Base-by-base conservation (phyloP, 2,888 invertebrate genomes). In the Lithosia quadra region DNA sequence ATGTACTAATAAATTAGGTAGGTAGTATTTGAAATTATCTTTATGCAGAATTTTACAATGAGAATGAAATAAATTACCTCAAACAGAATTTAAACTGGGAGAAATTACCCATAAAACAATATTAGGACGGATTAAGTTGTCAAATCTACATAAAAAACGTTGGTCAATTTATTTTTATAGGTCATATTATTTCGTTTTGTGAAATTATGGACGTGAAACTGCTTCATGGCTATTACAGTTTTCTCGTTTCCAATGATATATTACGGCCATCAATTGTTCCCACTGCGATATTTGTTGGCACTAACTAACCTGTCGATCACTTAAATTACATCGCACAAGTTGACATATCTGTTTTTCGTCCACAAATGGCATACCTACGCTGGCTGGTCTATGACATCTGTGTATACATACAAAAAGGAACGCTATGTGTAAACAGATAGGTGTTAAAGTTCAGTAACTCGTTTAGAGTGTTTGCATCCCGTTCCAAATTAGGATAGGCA, bases 211-310 rank as follows among this genome's bases (percentile, higher is more conserved):
- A 18, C n/a, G 8, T 8, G 39, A 15, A 3, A 15, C 39, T 15
- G 18, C 8, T 49, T 49, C 18, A 49, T 49, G 1, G n/a, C n/a
- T 18, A 28, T 28, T 28, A 4, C 8, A 15, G 49, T n/a, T 49
- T 49, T 2, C 49, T 49, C 49, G 49, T 49, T 49, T n/a, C 49
- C 18, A 5, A n/a, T 49, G 49, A 49, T 49, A 49, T 49, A 49
- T 49, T 49, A n/a, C 49, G 9, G 49, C 49, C 49, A 49, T 49
- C 49, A n/a, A 49, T 18, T n/a, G 49, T 8, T 49, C 49, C 49
- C n/a, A 49, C n/a, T n/a, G 49, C 49, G 49, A 49, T 49, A 49
- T 49, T 49, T 49, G 49, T 9, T 49, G 49, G 49, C 49, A n/a
- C 49, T 49, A 49, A n/a, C 49, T 49, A n/a, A 49, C n/a, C n/a